phyloP scores from a whole-genome alignment of 2,113 vertebrate species.

The Heterochromis multidens region DNA sequence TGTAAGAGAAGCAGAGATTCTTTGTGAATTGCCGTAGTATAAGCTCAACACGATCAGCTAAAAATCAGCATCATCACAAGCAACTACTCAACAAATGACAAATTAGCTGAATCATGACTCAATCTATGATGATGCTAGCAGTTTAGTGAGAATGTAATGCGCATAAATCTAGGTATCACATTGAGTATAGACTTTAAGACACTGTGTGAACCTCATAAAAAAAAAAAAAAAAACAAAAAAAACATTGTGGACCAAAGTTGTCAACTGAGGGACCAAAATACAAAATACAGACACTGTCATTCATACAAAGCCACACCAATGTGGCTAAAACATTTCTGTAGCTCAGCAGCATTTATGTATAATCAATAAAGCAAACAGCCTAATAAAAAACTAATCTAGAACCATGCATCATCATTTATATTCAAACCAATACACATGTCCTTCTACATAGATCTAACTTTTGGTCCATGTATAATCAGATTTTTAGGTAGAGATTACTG shows the following conservation, averaged over 20 bases:
- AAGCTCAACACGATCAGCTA: not conserved
- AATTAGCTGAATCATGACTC: not conserved
- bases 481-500: not conserved
- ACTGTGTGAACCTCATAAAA: not conserved
- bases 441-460: not conserved
- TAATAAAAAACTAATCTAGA: not conserved
- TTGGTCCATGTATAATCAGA: not conserved
- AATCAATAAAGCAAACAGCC: not conserved
- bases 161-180: not conserved
- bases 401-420: not conserved
- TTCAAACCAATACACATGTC: not conserved
- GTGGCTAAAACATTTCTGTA: too few species aligned
- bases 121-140: rapidly evolving
- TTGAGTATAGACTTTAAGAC: not conserved
- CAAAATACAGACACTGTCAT: not conserved
- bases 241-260: too few species aligned
- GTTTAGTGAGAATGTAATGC: not conserved
- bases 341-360: too few species aligned
- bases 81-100: not conserved
- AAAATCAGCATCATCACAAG: not conserved
- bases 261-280: not conserved
- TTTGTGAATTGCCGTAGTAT: rapidly evolving
- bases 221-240: not conserved
- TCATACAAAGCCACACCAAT: too few species aligned
- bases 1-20: not conserved